Conservation (phyloP, 2,888 invertebrate genomes). For the Athrips mouffetella region DNA sequence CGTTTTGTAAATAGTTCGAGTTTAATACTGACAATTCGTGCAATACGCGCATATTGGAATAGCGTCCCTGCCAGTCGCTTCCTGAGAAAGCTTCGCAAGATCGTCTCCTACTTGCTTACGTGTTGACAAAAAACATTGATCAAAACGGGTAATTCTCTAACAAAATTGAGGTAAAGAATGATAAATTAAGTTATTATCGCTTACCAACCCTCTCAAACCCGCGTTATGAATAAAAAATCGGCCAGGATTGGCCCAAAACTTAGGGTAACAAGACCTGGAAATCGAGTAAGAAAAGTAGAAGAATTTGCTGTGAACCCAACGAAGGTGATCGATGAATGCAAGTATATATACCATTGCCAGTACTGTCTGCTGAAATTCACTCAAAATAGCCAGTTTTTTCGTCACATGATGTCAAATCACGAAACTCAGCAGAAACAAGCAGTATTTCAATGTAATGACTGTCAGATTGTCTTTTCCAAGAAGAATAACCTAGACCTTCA, state of each 20-base stretch:
- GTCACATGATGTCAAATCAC: slow-evolving; percentile 69
- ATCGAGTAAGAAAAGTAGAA: slow-evolving; percentile 44
- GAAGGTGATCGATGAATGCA: slow-evolving; percentile 41
- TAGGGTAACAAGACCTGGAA: slow-evolving; percentile 54
- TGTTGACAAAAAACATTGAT: slow-evolving; percentile 30
- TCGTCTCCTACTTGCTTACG: slow-evolving; percentile 33
- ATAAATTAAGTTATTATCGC: slow-evolving; percentile 22
- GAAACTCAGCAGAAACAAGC: slow-evolving; percentile 57
- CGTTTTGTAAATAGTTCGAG: no score
- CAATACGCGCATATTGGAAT: no score
- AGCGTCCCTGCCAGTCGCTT: no score
- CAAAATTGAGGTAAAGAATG: slow-evolving; percentile 14
- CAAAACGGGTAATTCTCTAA: neutral
- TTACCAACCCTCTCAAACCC: slow-evolving; percentile 22
- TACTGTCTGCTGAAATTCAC: slow-evolving; percentile 65
- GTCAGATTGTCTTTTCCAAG: slow-evolving; percentile 59
- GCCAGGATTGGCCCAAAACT: slow-evolving; percentile 60
- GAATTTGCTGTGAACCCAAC: slow-evolving; percentile 28
- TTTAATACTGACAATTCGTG: no score
- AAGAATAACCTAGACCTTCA: slow-evolving; percentile 58
- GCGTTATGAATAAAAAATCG: slow-evolving; percentile 66
- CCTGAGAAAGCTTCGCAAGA: neutral
- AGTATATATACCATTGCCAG: slow-evolving; percentile 61
- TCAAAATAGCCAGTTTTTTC: slow-evolving; percentile 66
- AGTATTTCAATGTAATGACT: slow-evolving; percentile 63